Evolutionary conservation across 2,888 invertebrate species (phyloP), one percentile per base, ranked within the genome.

Genomic region (Lobophora halterata): DNA sequence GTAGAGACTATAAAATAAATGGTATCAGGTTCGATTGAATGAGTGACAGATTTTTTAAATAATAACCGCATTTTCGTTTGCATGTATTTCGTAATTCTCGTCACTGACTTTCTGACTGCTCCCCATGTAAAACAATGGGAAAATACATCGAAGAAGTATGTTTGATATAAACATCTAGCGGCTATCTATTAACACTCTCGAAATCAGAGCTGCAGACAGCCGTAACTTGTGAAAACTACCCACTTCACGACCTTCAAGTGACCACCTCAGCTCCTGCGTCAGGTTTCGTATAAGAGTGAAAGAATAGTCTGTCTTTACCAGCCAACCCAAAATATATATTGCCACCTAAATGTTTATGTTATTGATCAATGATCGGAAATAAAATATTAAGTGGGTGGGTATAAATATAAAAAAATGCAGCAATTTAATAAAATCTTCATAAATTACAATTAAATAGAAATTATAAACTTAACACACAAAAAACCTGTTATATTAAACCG

Each of bases 171-270:
- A 47, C 52, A 51, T 52, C 59, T 55, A 47, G 49, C 46, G 55
- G 51, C 53, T 57, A 58, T 68, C 65, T 62, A 66, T 63, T 67
- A 65, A 51, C 49, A 51, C 53, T 58, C 55, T 59, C 45, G 52
- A 62, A 63, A 59, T 56, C 55, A n/a, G n/a, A n/a, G n/a, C n/a
- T 46, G 51, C 52, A 49, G 58, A 55, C 55, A 48, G 51, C 58
- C 53, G 66, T 69, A 66, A 61, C 65, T 65, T 66, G 59, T 55
- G 41, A 54, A 32, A 52, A 48, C 50, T 52, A 28, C 38, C 40
- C 54, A 51, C 51, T 57, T 54, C 46, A 38, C 33, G 28, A 33
- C 48, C n/a, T n/a, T n/a, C 34, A 46, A 51, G 42, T 51, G 52
- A 56, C 58, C 48, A 46, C 39, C 39, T 37, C 41, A 33, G 52